Base-by-base conservation (phyloP, 2,113 vertebrate species). In the Carollia perspicillata region DNA sequence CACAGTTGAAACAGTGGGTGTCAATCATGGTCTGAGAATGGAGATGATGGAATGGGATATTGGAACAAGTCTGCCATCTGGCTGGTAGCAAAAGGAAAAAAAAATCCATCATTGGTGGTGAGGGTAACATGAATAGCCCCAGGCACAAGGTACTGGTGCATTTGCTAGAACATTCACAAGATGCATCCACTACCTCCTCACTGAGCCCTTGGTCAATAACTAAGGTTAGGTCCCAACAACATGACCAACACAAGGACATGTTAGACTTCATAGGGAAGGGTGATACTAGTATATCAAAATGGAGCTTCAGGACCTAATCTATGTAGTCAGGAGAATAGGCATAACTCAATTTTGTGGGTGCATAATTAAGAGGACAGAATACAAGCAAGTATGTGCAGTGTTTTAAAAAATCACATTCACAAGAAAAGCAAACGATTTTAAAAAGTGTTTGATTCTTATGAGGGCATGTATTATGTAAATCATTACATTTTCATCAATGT, bases 241-340 rank as follows among this genome's bases (percentile, higher is more conserved):
- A 37, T 35, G 11, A 40, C 14, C 33, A 37, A 55, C 23, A 28
- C 10, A 35, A 4, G 35, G 28, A 11, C 10, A 18, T 49, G 28
- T 35, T 22, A 12, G 5, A 28, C 60, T 9, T 87, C 5, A 3
- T 40, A 69, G 75, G 26, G 51, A 37, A 5, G 33, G 18, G 47
- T 60, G 55, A 49, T 16, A 60, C 77, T 26, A 40, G 16, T 60
- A 42, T 51, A 30, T 30, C 35, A 22, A 81, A 44, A 23, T 83
- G 35, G 30, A 89, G 13, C 47, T n/a, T 0, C 10, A 78, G n/a
- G 37, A 49, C 2, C 16, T 28, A 18, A 3, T 60, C n/a, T 74
- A 30, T 0, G 66, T 10, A 60, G 23, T 60, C 10, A 51, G 6
- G 10, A 51, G 10, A 72, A 22, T 2, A 40, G 2, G 0, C 0